Percentiles rank a stretch among this genome's conserved stretches.
Conservation (phyloP, 2,113 vertebrate species). For the Morone chrysops region DNA sequence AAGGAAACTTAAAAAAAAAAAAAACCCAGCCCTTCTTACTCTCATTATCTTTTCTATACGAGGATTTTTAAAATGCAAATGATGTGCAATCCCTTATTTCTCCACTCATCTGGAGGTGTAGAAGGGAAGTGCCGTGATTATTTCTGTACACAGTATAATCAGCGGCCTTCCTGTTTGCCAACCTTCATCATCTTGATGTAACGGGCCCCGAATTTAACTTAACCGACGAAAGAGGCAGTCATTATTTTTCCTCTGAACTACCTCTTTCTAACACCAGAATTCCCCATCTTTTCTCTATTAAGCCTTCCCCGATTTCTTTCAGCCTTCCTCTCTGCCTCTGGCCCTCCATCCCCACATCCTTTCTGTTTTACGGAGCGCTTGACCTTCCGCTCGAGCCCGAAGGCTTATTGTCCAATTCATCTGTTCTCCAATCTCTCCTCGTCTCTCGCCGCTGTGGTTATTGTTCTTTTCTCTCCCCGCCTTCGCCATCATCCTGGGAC, state of each 20-base stretch:
- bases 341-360: constrained; percentile 25
- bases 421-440: constrained; percentile 58
- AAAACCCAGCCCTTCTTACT: not conserved
- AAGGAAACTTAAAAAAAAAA: not conserved
- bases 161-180: not conserved
- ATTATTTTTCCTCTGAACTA: constrained; percentile 11
- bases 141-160: not conserved
- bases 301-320: not conserved
- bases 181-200: not conserved
- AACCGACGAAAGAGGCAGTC: not conserved
- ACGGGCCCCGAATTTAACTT: not conserved
- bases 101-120: not conserved
- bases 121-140: not conserved
- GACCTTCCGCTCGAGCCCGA: constrained; percentile 53
- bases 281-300: constrained; percentile 18
- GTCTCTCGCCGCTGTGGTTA: constrained; percentile 49
- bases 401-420: constrained; percentile 71
- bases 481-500: constrained; percentile 45
- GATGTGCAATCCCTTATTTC: not conserved
- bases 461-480: constrained; percentile 48
- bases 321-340: not conserved
- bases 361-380: constrained; percentile 31
- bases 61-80: constrained; percentile 5
- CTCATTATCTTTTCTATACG: constrained; percentile 18
- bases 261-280: constrained; percentile 5